Evolutionary conservation across 2,797 vertebrate species (phyloP).

Genomic region (Bradypodion ventrale): DNA sequence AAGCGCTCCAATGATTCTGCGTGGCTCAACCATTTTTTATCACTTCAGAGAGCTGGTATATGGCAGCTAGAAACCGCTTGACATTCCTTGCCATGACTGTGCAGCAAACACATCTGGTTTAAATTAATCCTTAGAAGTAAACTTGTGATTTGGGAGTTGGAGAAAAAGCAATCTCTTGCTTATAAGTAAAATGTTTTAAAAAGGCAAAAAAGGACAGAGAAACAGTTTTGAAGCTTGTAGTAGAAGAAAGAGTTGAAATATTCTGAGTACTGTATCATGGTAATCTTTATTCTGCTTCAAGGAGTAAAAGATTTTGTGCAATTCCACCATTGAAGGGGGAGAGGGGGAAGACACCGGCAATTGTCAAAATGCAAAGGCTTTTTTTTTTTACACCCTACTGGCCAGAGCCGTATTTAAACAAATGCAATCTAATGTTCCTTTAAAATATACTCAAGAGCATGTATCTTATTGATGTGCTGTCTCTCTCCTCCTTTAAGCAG

Average conservation of each 20-base stretch:
- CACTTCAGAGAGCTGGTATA: not conserved
- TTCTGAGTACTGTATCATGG: not conserved
- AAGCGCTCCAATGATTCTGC: not conserved
- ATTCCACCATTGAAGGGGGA: not conserved
- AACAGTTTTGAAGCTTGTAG: not conserved
- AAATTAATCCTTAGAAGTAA: conserved; percentile 15
- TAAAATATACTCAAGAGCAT: not conserved
- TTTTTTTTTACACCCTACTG: not conserved
- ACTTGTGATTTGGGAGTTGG: conserved; percentile 3
- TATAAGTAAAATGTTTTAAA: not conserved
- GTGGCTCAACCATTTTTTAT: not conserved
- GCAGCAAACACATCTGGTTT: conserved; percentile 30
- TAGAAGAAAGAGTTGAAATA: not conserved
- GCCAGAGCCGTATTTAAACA: not conserved
- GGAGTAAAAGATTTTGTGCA: not conserved
- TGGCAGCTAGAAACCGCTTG: not conserved
- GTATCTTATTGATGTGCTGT: not conserved
- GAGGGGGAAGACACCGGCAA: not conserved
- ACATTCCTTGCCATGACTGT: conserved; percentile 7
- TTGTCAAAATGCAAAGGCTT: not conserved
- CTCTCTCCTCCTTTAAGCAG: not conserved
- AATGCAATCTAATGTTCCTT: not conserved
- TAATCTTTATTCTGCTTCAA: not conserved
- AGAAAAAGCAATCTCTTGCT: conserved; percentile 10
- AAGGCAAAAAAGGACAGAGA: not conserved